phyloP scores from a whole-genome alignment of 2,113 vertebrate species.

The Mellivora capensis region DNA sequence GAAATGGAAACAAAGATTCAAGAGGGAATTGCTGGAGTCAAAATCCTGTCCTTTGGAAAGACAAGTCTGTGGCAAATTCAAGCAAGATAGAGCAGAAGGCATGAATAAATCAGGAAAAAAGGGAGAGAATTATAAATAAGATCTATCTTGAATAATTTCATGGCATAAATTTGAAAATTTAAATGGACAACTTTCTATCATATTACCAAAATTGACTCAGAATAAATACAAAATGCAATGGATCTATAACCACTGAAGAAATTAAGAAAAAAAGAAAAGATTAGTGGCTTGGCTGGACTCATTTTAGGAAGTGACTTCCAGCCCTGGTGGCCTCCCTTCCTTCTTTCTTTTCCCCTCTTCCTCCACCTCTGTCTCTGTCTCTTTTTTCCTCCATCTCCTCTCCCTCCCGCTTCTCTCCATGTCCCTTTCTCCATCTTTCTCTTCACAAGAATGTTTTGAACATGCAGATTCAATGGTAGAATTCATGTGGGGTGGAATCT shows the following conservation, averaged over 20 bases:
- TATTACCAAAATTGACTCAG: neutral
- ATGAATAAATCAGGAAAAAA: neutral
- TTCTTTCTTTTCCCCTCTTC: too few species aligned
- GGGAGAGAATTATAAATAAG: neutral
- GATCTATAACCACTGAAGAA: neutral
- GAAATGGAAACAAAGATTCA: neutral
- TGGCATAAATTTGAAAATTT: neutral
- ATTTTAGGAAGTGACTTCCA: neutral
- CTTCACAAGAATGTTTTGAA: neutral
- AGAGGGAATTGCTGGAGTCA: neutral
- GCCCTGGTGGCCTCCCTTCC: neutral
- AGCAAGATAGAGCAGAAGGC: neutral
- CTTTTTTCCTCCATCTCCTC: neutral
- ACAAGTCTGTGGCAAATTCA: conserved; percentile 10
- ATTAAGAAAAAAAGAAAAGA: neutral
- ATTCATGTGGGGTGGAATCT: neutral
- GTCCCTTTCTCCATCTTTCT: neutral
- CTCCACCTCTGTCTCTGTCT: neutral
- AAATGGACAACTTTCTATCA: neutral
- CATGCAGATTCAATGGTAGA: neutral
- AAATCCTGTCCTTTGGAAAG: neutral
- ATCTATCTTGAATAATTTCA: neutral
- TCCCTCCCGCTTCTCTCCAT: neutral
- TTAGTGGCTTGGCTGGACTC: neutral
- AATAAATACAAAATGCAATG: neutral